Percentiles rank a stretch among this genome's conserved stretches.
These are phyloP conservation scores for Ranitomeya variabilis DNA, from an alignment of 2,113 vertebrate genomes.

Conservation along the genomic window DNA sequence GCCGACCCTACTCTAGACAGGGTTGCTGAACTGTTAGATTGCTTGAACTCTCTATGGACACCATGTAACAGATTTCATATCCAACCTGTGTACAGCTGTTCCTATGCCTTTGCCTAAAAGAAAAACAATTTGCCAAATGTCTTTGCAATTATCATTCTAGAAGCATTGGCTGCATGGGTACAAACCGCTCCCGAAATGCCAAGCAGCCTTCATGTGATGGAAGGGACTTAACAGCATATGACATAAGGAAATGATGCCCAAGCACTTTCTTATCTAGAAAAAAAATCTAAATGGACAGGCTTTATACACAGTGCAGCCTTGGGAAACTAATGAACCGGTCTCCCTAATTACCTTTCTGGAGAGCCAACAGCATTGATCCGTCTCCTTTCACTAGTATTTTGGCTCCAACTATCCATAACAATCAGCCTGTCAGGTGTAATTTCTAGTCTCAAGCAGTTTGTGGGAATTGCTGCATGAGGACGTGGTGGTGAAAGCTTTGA, in stretches of 20 bases:
- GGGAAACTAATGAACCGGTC: constrained; percentile 57
- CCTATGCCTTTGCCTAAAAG: neutral
- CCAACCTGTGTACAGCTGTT: neutral
- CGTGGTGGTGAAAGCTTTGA: constrained; percentile 54
- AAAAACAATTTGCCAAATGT: constrained; percentile 21
- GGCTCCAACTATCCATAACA: constrained; percentile 59
- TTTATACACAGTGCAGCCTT: constrained; percentile 53
- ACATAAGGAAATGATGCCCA: constrained; percentile 56
- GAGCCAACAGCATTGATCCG: constrained; percentile 58
- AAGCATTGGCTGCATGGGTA: constrained; percentile 10
- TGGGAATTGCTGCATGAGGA: constrained; percentile 56
- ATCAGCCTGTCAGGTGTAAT: constrained; percentile 59
- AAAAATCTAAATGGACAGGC: constrained; percentile 56
- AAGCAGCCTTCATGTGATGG: constrained; percentile 45
- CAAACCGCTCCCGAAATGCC: constrained; percentile 45
- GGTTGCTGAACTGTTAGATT: neutral
- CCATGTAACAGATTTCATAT: neutral
- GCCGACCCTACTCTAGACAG: neutral
- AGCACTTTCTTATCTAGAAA: constrained; percentile 58
- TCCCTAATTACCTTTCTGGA: constrained; percentile 58
- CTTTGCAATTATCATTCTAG: constrained; percentile 42
- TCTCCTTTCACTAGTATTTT: constrained; percentile 58
- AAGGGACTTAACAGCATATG: constrained; percentile 45
- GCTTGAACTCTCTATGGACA: neutral
- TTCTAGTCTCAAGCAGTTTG: constrained; percentile 53